Conservation (phyloP, 2,888 invertebrate genomes). For the Antheraea assamensis region DNA sequence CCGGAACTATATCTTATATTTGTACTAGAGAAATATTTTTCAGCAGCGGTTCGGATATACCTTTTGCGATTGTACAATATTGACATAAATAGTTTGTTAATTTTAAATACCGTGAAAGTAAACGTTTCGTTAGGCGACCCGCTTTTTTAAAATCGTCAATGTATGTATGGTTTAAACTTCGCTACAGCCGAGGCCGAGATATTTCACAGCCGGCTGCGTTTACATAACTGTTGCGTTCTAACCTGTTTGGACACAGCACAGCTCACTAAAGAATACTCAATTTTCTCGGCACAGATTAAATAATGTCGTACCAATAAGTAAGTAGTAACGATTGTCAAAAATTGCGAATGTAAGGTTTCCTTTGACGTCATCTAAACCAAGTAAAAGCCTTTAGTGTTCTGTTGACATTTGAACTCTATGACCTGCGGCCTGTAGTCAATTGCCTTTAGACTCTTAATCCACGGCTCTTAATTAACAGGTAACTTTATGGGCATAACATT, state of each 20-base stretch:
- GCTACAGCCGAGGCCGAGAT: constrained; percentile 35
- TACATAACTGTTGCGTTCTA: constrained; percentile 42
- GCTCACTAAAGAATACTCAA: neutral
- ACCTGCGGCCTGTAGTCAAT: neutral
- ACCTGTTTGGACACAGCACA: constrained; percentile 10
- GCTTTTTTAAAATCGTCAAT: neutral
- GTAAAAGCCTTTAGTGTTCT: neutral
- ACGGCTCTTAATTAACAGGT: neutral
- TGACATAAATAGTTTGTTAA: neutral
- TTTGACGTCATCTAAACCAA: neutral
- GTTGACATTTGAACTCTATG: neutral
- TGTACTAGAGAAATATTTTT: too few relatives aligned
- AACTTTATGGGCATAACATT: neutral
- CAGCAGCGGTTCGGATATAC: neutral
- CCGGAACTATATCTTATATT: too few relatives aligned
- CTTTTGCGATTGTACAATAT: neutral
- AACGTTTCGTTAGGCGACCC: neutral
- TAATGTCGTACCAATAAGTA: neutral
- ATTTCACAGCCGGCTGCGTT: constrained; percentile 50
- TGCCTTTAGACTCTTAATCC: neutral
- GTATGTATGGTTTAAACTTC: neutral
- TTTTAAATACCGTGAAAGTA: neutral
- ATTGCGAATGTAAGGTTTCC: neutral
- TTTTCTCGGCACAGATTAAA: neutral
- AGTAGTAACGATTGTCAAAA: neutral